phyloP scores from a whole-genome alignment of 2,113 vertebrate species.

The Myiopsitta monachus region DNA sequence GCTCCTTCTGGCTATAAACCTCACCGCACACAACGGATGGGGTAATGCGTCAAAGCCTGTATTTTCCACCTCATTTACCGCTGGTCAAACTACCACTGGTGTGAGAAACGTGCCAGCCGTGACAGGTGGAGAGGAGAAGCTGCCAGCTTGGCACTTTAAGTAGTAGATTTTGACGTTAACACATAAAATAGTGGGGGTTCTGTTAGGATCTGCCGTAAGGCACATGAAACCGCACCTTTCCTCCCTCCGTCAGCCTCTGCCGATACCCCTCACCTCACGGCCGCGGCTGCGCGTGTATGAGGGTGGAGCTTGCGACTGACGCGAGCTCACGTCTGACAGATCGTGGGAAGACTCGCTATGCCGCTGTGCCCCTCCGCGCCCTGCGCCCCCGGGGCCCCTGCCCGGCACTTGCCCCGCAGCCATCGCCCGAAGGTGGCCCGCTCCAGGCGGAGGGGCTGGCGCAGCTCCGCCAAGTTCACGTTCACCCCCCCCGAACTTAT shows the following conservation, averaged over 20 bases:
- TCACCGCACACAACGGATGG: rapidly evolving
- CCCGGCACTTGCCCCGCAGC: slow-evolving; percentile 13
- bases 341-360: background rate
- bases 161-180: rapidly evolving
- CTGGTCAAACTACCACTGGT: rapidly evolving
- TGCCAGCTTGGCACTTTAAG: rapidly evolving
- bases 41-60: rapidly evolving
- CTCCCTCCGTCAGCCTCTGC: too few relatives aligned
- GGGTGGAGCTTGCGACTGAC: background rate
- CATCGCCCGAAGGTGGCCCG: background rate
- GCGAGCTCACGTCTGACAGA: too few relatives aligned
- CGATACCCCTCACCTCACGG: background rate
- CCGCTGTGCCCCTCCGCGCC: background rate
- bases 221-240: rapidly evolving
- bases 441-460: background rate
- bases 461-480: background rate
- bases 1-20: background rate
- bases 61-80: background rate
- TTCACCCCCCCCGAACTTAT: background rate
- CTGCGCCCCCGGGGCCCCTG: background rate
- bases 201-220: rapidly evolving
- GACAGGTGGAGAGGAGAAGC: rapidly evolving
- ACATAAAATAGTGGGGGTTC: rapidly evolving
- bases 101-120: rapidly evolving
- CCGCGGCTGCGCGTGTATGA: rapidly evolving